phyloP scores from a whole-genome alignment of 2,113 vertebrate genomes.

The Saccopteryx bilineata region DNA sequence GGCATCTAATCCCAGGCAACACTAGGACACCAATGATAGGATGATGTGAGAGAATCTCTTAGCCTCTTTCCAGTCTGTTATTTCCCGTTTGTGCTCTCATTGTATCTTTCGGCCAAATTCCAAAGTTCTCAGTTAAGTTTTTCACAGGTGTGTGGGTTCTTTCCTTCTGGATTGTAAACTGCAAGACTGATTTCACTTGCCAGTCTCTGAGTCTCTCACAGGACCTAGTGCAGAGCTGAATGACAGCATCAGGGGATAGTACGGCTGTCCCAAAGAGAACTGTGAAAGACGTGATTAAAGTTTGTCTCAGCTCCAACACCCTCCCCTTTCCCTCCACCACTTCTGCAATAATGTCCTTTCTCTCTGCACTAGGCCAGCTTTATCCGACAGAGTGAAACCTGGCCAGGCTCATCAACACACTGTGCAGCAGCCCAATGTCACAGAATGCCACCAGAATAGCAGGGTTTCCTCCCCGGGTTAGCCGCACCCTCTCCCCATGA shows the following conservation, averaged over 20 bases:
- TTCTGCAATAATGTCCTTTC: neutral
- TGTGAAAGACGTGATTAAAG: neutral
- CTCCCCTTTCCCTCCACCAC: neutral
- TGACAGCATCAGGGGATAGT: neutral
- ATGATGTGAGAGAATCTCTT: neutral
- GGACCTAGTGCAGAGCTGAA: neutral
- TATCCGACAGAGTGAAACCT: neutral
- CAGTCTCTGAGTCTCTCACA: neutral
- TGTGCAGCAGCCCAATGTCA: neutral
- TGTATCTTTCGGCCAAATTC: slow-evolving; percentile 17
- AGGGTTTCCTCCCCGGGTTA: neutral
- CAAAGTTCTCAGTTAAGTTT: slow-evolving; percentile 17
- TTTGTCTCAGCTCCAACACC: neutral
- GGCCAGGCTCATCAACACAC: neutral
- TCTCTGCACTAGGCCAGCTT: neutral
- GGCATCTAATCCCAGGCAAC: neutral
- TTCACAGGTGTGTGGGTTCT: neutral
- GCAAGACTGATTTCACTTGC: neutral
- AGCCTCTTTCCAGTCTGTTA: neutral
- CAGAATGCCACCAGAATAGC: neutral
- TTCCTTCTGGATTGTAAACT: neutral
- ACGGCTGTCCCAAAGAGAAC: neutral
- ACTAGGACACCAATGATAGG: neutral
- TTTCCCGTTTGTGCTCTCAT: neutral
- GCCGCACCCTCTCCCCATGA: no score